Evolutionary conservation across 2,888 invertebrate species (phyloP).

Genomic region (Harpalus rufipes): DNA sequence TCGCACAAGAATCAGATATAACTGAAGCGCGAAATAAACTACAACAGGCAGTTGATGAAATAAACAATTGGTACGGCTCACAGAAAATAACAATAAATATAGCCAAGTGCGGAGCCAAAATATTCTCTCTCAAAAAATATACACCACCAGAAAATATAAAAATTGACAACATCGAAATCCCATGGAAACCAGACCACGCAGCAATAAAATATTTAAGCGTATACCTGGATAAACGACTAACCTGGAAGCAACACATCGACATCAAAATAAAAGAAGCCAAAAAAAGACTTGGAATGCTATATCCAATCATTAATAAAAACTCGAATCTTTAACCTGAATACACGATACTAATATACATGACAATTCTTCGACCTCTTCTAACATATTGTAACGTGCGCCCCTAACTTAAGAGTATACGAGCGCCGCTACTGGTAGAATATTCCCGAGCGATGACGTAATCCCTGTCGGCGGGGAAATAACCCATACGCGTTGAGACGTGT

Average conservation of each 20-base stretch:
- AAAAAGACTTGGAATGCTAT: constrained; percentile 27
- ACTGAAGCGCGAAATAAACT: neutral
- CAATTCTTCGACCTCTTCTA: constrained; percentile 45
- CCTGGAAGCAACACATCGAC: constrained; percentile 19
- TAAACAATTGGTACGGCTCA: constrained; percentile 56
- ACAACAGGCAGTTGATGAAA: constrained; percentile 59
- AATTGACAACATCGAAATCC: constrained; percentile 6
- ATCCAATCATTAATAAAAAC: constrained; percentile 43
- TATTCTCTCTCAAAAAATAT: constrained; percentile 37
- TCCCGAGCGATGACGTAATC: too few relatives aligned
- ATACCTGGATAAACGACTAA: neutral
- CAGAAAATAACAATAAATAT: constrained; percentile 39
- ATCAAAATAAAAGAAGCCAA: constrained; percentile 33
- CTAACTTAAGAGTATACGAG: too few relatives aligned
- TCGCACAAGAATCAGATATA: neutral
- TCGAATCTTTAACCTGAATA: constrained; percentile 9
- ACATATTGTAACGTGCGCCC: too few relatives aligned
- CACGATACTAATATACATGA: constrained; percentile 46
- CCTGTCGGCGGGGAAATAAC: too few relatives aligned
- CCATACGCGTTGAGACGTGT: too few relatives aligned
- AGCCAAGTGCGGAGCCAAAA: constrained; percentile 47
- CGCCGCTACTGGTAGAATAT: too few relatives aligned
- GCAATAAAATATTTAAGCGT: constrained; percentile 15
- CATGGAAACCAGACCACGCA: constrained; percentile 7
- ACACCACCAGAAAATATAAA: neutral